Percentiles rank a stretch among this genome's conserved stretches.
phyloP scores from a whole-genome alignment of 2,113 vertebrate species.

The Gorilla gorilla region DNA sequence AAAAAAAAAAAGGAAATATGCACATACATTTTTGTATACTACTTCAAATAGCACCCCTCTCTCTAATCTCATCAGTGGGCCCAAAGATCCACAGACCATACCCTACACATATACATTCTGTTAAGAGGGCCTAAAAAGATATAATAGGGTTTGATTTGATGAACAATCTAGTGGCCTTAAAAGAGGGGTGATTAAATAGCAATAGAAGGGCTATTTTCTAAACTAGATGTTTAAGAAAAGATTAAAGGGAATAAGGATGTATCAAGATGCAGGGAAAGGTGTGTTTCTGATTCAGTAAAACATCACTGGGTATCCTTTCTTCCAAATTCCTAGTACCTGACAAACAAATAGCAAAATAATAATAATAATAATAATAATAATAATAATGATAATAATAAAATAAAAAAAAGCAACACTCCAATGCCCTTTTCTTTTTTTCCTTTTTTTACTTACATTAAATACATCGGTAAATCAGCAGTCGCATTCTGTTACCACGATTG shows the following conservation, averaged over 20 bases:
- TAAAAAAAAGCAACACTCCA: conserved; percentile 74
- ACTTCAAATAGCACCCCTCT: background rate
- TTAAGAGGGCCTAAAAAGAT: background rate
- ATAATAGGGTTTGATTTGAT: background rate
- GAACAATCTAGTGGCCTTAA: background rate
- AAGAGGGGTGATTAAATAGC: background rate
- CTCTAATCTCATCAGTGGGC: background rate
- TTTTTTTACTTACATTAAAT: conserved; percentile 89
- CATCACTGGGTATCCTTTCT: background rate
- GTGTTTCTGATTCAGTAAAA: conserved; percentile 1
- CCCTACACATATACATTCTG: background rate
- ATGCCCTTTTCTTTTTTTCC: conserved; percentile 68
- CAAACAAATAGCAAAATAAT: conserved; percentile 4
- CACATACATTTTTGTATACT: background rate
- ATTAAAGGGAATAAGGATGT: background rate
- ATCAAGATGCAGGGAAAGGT: background rate
- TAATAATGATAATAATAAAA: background rate
- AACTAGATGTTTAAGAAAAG: conserved; percentile 40
- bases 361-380: background rate
- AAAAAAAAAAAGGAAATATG: background rate
- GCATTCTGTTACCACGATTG: conserved; percentile 84
- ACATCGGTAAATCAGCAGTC: conserved; percentile 84
- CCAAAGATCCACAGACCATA: background rate
- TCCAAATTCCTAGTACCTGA: conserved; percentile 19
- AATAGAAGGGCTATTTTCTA: conserved; percentile 39